These are phyloP conservation scores for Porites australiensis DNA, from an alignment of 64 coral and sea anemone species.

Conservation along the genomic window DNA sequence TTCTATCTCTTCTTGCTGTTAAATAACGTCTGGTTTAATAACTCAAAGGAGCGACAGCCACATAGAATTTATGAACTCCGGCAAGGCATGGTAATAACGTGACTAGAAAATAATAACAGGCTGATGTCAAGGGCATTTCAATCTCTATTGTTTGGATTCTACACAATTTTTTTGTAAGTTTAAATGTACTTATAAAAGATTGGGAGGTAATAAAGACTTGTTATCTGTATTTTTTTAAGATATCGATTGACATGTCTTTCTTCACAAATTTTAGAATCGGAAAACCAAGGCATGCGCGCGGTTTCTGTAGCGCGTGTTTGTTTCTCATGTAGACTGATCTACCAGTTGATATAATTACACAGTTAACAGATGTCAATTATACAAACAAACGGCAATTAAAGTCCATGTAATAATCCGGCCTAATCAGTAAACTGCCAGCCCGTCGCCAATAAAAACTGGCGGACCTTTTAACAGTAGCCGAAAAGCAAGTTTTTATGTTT, in stretches of 20 bases:
- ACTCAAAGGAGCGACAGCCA: no score
- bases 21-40: no score
- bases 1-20: no score
- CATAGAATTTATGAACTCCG: no score
- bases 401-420: constrained; percentile 35
- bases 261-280: not conserved
- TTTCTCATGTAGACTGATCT: not conserved
- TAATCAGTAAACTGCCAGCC: constrained; percentile 16
- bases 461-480: not conserved
- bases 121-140: no score
- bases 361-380: constrained; percentile 33
- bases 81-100: no score
- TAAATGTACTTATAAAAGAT: not conserved
- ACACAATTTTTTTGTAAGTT: not conserved
- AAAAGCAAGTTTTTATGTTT: not conserved
- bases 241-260: not conserved
- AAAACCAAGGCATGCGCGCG: not conserved
- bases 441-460: constrained; percentile 12
- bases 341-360: not conserved
- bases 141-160: no score
- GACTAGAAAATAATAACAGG: no score
- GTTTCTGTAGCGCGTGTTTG: constrained; percentile 9
- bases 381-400: constrained; percentile 47
- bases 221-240: not conserved
- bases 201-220: not conserved